Evolutionary conservation across 1,140 invertebrate species (phyloP).

Genomic region (Bombus fervidus): DNA sequence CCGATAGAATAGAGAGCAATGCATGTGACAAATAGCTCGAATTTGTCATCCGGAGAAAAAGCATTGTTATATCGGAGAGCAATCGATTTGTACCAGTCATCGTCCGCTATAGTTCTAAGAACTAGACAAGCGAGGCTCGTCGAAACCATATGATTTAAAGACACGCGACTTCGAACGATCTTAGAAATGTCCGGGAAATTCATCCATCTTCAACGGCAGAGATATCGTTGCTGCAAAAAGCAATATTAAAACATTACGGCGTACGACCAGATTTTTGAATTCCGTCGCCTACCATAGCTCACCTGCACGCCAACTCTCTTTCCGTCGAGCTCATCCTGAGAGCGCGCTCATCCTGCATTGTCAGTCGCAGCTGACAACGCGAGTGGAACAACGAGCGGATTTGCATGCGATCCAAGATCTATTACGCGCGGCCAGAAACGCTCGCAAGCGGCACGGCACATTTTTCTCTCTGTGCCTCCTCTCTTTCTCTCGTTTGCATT

Average conservation of each 20-base stretch:
- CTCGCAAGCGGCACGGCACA: not conserved
- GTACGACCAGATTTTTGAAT: not conserved
- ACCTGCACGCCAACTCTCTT: not conserved
- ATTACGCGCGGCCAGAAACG: slow-evolving; percentile 25
- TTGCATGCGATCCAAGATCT: slow-evolving; percentile 59
- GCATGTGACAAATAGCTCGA: slow-evolving; percentile 1
- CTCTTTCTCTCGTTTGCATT: not conserved
- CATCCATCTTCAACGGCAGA: too few species aligned
- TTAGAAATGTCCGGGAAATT: too few species aligned
- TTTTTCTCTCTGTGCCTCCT: not conserved
- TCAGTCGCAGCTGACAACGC: slow-evolving; percentile 63
- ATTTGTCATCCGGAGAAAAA: slow-evolving; percentile 41
- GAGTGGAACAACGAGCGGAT: slow-evolving; percentile 43
- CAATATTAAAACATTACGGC: slow-evolving; percentile 2
- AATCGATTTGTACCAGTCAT: slow-evolving; percentile 6
- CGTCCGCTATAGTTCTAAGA: not conserved
- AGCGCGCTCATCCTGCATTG: slow-evolving; percentile 47
- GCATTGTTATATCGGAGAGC: not conserved
- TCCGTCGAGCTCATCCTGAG: slow-evolving; percentile 25
- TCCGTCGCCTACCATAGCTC: not conserved
- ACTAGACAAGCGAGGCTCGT: not conserved
- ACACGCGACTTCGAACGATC: too few species aligned
- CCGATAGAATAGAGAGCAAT: not conserved
- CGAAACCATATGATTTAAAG: too few species aligned
- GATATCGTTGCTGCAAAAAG: too few species aligned